Evolutionary conservation across 2,888 invertebrate genomes (phyloP).

Genomic region (Acleris cristana): DNA sequence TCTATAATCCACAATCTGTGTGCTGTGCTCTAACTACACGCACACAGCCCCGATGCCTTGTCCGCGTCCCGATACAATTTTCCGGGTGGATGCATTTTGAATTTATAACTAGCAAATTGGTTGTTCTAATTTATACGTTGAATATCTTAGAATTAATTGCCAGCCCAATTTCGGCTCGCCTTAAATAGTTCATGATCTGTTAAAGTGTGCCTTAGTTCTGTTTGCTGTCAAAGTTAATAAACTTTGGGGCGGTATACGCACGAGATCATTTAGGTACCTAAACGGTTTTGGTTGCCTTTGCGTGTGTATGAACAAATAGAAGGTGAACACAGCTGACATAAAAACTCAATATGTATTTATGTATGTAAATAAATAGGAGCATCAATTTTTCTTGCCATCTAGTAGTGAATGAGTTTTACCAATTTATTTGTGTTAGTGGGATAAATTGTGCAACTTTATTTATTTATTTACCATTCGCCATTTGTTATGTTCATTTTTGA

Average conservation of each 20-base stretch:
- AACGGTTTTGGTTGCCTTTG: no score
- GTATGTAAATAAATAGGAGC: no score
- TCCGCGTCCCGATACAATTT: constrained; percentile 77
- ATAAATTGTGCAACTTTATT: no score
- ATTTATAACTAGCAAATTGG: constrained; percentile 83
- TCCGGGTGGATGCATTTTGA: constrained; percentile 80
- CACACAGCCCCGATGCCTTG: constrained; percentile 25
- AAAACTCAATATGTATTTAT: no score
- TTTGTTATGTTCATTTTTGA: no score
- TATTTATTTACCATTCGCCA: no score
- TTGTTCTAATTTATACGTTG: constrained; percentile 76
- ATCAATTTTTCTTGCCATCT: no score
- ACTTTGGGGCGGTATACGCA: neutral
- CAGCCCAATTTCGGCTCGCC: constrained; percentile 55
- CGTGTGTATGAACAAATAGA: no score
- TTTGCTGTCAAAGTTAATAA: constrained; percentile 10
- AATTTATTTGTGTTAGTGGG: no score
- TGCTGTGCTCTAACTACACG: constrained; percentile 27
- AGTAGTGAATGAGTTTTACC: no score
- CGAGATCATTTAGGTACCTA: no score
- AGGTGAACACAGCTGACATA: no score
- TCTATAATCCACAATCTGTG: constrained; percentile 4
- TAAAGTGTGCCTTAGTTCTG: constrained; percentile 23
- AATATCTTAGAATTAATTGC: constrained; percentile 80
- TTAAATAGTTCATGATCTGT: constrained; percentile 34